Evolutionary conservation across 2,888 invertebrate species (phyloP).

Genomic region (Tachina fera): DNA sequence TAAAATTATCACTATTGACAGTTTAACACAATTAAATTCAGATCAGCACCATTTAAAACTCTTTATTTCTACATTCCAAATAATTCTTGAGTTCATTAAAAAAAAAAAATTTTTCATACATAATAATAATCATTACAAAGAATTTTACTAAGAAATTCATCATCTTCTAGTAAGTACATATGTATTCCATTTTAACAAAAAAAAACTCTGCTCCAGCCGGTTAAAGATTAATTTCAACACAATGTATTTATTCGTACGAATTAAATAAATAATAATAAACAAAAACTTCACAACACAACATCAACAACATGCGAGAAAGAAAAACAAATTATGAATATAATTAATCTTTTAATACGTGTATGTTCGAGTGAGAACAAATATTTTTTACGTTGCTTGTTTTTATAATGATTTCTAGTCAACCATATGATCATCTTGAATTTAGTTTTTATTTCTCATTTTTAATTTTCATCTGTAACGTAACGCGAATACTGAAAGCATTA

Average conservation of each 20-base stretch:
- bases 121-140: slow-evolving; percentile 15
- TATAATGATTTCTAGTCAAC: slow-evolving; percentile 40
- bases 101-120: too few species aligned
- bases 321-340: slow-evolving; percentile 19
- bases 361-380: slow-evolving; percentile 21
- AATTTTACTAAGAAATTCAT: slow-evolving; percentile 19
- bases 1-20: background rate
- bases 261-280: slow-evolving; percentile 38
- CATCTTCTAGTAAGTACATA: slow-evolving; percentile 21
- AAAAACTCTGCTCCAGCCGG: slow-evolving; percentile 18
- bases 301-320: background rate
- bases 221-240: slow-evolving; percentile 39
- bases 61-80: background rate
- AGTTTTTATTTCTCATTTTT: background rate
- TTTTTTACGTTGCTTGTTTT: slow-evolving; percentile 48
- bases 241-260: slow-evolving; percentile 30
- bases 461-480: slow-evolving; percentile 59
- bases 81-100: background rate
- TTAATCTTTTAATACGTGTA: slow-evolving; percentile 24
- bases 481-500: slow-evolving; percentile 54
- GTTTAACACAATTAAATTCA: background rate
- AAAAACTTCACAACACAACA: slow-evolving; percentile 23
- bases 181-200: slow-evolving; percentile 30
- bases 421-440: slow-evolving; percentile 55
- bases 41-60: background rate